Evolutionary conservation across 2,888 invertebrate genomes (phyloP), one percentile per base, ranked within the genome.

Genomic region (Rotaria sp.): DNA sequence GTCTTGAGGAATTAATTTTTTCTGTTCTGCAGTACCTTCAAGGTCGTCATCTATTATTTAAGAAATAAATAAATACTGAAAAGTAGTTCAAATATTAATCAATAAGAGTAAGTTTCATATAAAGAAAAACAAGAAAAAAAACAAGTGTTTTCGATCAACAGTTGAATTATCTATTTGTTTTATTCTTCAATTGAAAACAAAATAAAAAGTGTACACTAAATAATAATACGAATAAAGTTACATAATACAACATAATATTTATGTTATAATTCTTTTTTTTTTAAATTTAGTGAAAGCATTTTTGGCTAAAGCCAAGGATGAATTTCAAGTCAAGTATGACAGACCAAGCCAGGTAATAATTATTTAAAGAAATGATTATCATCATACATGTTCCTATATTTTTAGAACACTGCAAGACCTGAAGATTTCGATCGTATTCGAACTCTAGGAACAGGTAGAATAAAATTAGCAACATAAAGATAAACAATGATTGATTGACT

Each of bases 361-460:
- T 4, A 50, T 50, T 18, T 3, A 15, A 50, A 50, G 10, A 50
- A 15, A 50, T 50, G 13, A 50, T 50, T 18, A 15, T 45, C 50
- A 50, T 3, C 13, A 3, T 50, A 10, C 15, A 18, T 10, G 13
- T 50, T 50, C 15, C 11, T 50, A 10, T 30, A 5, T 52, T 74
- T 55, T 45, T 57, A 86, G 86, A 84, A 84, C 11, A 67, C 55
- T 26, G 55, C 75, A 0, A 52, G 50, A 85, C 67, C 84, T 13
- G 35, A 85, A 26, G 85, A 86, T n/a, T 86, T 55, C n/a, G 86
- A 86, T 26, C 35, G 84, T 15, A 50, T 52, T 1, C 50, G 85
- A 50, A 86, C 86, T 4, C 67, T 87, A 24, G 87, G 87, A 35
- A 87, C 87, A 26, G 99, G 80, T 80, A 80, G 45, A 13, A 45